Conservation (phyloP, 2,888 invertebrate species). For the Azorinus chamasolen region DNA sequence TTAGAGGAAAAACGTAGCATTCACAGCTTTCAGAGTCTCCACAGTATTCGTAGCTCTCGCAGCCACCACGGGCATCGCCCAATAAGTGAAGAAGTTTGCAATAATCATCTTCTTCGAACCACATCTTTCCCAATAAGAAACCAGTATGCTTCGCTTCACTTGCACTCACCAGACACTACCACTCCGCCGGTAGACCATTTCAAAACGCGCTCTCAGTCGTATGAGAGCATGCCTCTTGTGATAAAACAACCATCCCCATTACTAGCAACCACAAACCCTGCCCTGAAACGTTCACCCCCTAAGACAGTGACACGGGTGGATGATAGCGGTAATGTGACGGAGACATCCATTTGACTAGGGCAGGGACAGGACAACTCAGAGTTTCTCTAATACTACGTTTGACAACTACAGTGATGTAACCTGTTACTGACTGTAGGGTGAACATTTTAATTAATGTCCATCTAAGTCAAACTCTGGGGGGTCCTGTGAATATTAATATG, state of each 20-base stretch:
- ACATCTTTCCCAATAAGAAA: conserved; percentile 70
- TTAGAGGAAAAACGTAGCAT: conserved; percentile 99
- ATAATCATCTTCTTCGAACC: conserved; percentile 76
- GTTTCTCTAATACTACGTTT: too few species aligned
- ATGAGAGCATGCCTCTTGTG: conserved; percentile 84
- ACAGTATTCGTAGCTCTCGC: conserved; percentile 88
- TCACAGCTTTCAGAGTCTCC: conserved; percentile 91
- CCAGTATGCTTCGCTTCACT: conserved; percentile 61
- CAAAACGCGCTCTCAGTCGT: conserved; percentile 83
- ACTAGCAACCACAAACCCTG: conserved; percentile 76
- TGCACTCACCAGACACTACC: conserved; percentile 72
- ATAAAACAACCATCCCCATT: conserved; percentile 78
- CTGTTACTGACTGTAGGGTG: too few species aligned
- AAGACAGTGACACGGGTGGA: conserved; percentile 75
- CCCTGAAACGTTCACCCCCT: conserved; percentile 74
- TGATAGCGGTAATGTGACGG: conserved; percentile 66
- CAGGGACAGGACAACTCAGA: neutral
- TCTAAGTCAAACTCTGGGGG: too few species aligned
- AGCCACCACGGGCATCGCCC: conserved; percentile 90
- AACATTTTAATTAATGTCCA: too few species aligned
- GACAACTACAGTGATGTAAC: too few species aligned
- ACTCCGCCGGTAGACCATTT: conserved; percentile 69
- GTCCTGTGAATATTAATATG: too few species aligned
- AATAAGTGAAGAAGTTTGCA: conserved; percentile 76
- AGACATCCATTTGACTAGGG: conserved; percentile 77